Base-by-base conservation (phyloP, 2,888 invertebrate genomes). In the Andrena praecox region DNA sequence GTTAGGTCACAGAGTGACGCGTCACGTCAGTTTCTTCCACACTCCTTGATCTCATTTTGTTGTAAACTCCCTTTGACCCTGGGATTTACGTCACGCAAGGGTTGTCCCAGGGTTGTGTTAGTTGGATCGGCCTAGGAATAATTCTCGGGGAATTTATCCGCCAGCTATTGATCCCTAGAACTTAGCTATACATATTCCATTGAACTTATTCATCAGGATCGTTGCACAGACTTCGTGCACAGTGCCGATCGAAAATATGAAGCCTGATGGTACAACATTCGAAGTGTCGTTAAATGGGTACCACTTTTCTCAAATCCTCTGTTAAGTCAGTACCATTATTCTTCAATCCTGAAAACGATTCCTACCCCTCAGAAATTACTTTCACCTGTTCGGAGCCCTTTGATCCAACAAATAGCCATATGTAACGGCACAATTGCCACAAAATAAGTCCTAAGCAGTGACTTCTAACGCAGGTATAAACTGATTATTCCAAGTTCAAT, bases 1-100 rank as follows among this genome's bases (percentile, higher is more conserved):
- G 64, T 71, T 71, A 67, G 67, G 62, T 62, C 67, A 42, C 33
- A 35, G 48, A 24, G 62, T 68, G 80, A 59, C 72, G 54, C 50
- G 12, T 1, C 54, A 52, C 64, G 54, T 66, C 63, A 50, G 7
- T 60, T 52, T 29, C 66, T 56, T 54, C 62, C 50, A 56, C 63
- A 54, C 48, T 52, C 50, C 29, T 54, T 68, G 72, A 79, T 80
- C 79, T 66, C 63, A 59, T 72, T 80, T 63, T 20, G 29, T 35
- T 29, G 50, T 60, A 72, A 68, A 72, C 31, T 80, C 80, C 27
- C 56, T 59, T 71, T 50, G 71, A 80, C 63, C 71, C 33, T 63
- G 79, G 20, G 27, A 1, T 27, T 24, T 31, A 8, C 67, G 54
- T 56, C 71, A 50, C 52, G 77, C 77, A 31, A 60, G 64, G 70